Base-by-base conservation (phyloP, 1,140 invertebrate genomes). In the Onthophagus taurus region DNA sequence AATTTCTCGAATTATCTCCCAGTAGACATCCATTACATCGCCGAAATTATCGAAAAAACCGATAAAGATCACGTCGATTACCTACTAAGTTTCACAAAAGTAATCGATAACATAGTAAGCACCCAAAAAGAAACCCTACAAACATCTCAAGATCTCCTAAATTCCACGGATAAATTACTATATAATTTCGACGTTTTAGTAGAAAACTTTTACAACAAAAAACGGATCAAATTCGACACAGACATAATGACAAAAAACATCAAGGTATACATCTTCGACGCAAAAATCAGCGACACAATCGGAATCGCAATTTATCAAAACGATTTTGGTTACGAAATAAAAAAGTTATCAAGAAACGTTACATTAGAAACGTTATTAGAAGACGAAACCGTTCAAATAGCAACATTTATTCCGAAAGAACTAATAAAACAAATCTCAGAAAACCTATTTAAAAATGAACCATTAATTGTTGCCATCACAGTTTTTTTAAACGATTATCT, bases 161-260 rank as follows among this genome's bases (percentile, higher is more conserved):
- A 43, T 23, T 31, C 41, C 4, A 43, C 41, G 2, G 31, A 43
- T 31, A 43, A 29, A 29, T 31, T 43, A 11, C 21, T 43, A 16
- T 31, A 43, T 31, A 31, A 33, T 33, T 43, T 43, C 12, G 41
- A 43, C 16, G 14, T 21, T 7, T 14, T 43, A n/a, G 20, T 37
- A 9, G 19, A 37, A 23, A 37, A 19, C 11, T 37, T 37, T 12
- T 16, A 14, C 31, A 33, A 16, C 31, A 33, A 13, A 33, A 9
- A 16, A 11, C 31, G 19, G n/a, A 34, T 18, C 31, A 34, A 16
- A 3, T 16, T 11, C 17, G 14, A 20, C 11, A 37, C 9, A 11
- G 19, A 31, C 21, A 31, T 31, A 31, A 33, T 43, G 6, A 43
- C 41, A 4, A 31, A 31, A 16, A 31, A 34, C 17, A 11, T 31